Base-by-base conservation (phyloP, 1,140 invertebrate genomes). In the Hyphantria cunea region DNA sequence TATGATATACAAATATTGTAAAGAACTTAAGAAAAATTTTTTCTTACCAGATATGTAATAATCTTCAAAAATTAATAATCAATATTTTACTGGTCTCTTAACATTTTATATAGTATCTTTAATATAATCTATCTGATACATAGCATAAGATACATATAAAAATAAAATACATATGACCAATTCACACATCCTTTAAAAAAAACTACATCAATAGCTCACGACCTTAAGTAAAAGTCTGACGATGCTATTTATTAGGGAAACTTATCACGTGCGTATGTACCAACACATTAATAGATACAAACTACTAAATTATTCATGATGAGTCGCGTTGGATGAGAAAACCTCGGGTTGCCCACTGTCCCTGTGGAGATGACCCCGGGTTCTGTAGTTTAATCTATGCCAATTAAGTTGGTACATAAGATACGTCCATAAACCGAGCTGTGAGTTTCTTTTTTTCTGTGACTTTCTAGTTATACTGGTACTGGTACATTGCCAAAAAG, bases 261-360 rank as follows among this genome's bases (percentile, higher is more conserved):
- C 53, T 56, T 32, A 56, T 56, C 53, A 56, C 53, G 53, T 56
- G 13, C 42, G 31, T 47, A 44, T 56, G 13, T 17, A 56, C 53
- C 42, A 56, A 56, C 53, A 56, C 53, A 56, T 56, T 56, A 56
- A 56, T 56, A 56, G 53, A 56, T 56, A 56, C 53, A 56, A 56
- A 56, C 53, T 56, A 17, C 42, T 56, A 56, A 56, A 56, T 56
- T 56, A 56, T 56, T 56, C 42, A 56, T 56, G 42, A 47, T 17
- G 53, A 45, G 53, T 56, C 41, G 53, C 31, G 6, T 13, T 47
- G 53, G 39, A n/a, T 37, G n/a, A 55, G 53, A 56, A 56, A 56
- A 56, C 53, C 53, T 47, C 53, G 53, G 41, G 53, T 34, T 39
- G 41, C 53, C 42, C 2, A 33, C 56, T 39, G 56, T 59, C 56